Conservation (phyloP, 2,888 invertebrate species). For the Anthrax anthrax region DNA sequence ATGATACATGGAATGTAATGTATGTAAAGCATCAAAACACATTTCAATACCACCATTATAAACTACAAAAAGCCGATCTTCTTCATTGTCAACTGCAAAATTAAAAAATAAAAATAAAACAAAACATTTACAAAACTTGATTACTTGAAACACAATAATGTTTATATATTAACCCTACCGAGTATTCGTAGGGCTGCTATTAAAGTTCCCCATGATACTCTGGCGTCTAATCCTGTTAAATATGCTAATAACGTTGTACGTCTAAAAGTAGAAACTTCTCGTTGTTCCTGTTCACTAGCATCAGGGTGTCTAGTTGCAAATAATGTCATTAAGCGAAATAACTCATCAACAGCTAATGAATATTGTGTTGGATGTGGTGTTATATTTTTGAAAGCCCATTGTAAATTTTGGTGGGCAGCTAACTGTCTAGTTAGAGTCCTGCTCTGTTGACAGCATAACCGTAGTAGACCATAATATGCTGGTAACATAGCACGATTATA, state of each 20-base stretch:
- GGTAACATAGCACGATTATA: conserved; percentile 91
- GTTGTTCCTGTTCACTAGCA: conserved; percentile 56
- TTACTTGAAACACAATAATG: background rate
- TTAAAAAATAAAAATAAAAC: background rate
- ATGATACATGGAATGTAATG: conserved; percentile 84
- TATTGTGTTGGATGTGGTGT: conserved; percentile 92
- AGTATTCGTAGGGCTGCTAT: conserved; percentile 80
- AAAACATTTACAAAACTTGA: background rate
- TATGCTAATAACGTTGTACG: conserved; percentile 78
- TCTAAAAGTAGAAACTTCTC: conserved; percentile 74
- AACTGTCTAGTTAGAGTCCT: conserved; percentile 70
- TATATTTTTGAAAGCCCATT: conserved; percentile 94
- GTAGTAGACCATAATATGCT: conserved; percentile 76
- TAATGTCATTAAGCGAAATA: conserved; percentile 79
- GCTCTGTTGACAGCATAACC: conserved; percentile 83
- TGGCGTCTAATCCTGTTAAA: conserved; percentile 73
- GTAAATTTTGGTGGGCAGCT: conserved; percentile 86
- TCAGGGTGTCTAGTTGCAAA: conserved; percentile 75
- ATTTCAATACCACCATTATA: conserved; percentile 71
- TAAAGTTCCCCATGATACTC: conserved; percentile 88
- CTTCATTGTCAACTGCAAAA: conserved; percentile 62
- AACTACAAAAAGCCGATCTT: conserved; percentile 78
- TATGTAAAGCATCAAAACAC: conserved; percentile 65
- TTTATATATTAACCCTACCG: conserved; percentile 17
- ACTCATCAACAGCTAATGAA: conserved; percentile 80